Evolutionary conservation across 2,888 invertebrate genomes (phyloP), one percentile per base, ranked within the genome.

Genomic region (Sphaerophoria taeniata): DNA sequence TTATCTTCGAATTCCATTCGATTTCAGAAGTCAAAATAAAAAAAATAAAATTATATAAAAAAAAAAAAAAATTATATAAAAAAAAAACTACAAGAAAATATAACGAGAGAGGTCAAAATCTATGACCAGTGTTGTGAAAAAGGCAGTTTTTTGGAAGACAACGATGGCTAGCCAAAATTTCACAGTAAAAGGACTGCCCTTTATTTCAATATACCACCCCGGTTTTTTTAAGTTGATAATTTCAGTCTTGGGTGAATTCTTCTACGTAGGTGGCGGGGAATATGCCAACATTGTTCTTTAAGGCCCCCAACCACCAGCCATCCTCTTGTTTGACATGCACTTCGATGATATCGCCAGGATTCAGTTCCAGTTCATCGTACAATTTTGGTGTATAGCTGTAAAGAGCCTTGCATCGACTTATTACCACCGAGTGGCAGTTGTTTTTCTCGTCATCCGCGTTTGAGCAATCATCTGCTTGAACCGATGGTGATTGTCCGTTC

Each of bases 211-310:
- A 55, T 9, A 9, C 43, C 9, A 16, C 14, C 34, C 49, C 76
- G 86, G 4, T 11, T 43, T 43, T 4, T 43, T 43, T n/a, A n/a
- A n/a, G 6, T 43, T 43, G 12, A 7, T 9, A 11, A 43, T 51
- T 56, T 72, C 80, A 51, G 69, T 78, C 75, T 88, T 67, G 92
- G 84, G 89, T 92, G 87, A 96, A 94, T 91, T 97, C 95, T 93
- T 98, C 96, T 7, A 98, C 98, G 90, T 98, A 98, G 0, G 98
- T 98, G 0, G 98, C 98, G 0, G 98, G 98, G 90, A 98, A 98
- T 88, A 98, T 97, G 34, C 98, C 98, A 84, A 96, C 95, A 86
- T 94, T 94, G 55, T 98, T 89, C 67, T 89, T 95, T 76, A 97
- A 93, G 89, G 98, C 97, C 3, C 98, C 98, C 77, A 97, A 94